Conservation (phyloP, 2,888 invertebrate genomes). For the Crossocerus cetratus region DNA sequence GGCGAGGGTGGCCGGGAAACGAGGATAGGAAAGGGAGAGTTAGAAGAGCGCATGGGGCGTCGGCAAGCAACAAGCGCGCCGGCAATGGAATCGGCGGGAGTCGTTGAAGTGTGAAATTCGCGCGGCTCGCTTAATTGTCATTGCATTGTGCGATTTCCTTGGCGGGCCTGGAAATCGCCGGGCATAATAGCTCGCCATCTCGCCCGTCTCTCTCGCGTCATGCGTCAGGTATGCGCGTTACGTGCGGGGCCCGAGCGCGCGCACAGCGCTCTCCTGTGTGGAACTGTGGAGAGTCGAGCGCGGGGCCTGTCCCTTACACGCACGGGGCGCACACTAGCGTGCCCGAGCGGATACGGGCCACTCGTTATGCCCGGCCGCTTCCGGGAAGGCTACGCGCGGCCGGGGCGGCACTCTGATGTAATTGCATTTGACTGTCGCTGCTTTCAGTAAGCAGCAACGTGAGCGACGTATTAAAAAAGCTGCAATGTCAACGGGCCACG, state of each 20-base stretch:
- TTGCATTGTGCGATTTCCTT: slow-evolving; percentile 34
- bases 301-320: not conserved
- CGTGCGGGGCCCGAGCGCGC: slow-evolving; percentile 19
- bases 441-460: slow-evolving; percentile 34
- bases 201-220: slow-evolving; percentile 35
- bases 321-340: too few relatives aligned
- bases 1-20: not conserved
- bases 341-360: slow-evolving; percentile 37
- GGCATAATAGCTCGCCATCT: slow-evolving; percentile 3
- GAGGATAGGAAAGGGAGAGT: not conserved
- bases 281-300: too few relatives aligned
- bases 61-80: not conserved
- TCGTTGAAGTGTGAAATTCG: slow-evolving; percentile 37
- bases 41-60: not conserved
- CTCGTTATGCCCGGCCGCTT: slow-evolving; percentile 49
- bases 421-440: slow-evolving; percentile 48
- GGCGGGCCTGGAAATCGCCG: slow-evolving; percentile 13
- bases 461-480: slow-evolving; percentile 29
- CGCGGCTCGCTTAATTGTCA: slow-evolving; percentile 36
- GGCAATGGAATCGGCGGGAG: slow-evolving; percentile 27
- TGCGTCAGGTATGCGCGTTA: slow-evolving; percentile 38
- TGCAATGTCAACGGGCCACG: slow-evolving; percentile 23
- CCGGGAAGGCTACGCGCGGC: slow-evolving; percentile 43
- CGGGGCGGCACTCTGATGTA: slow-evolving; percentile 28
- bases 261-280: too few relatives aligned